These are phyloP conservation scores for Pelmatolapia mariae DNA, from an alignment of 2,113 vertebrate species.

Conservation along the genomic window DNA sequence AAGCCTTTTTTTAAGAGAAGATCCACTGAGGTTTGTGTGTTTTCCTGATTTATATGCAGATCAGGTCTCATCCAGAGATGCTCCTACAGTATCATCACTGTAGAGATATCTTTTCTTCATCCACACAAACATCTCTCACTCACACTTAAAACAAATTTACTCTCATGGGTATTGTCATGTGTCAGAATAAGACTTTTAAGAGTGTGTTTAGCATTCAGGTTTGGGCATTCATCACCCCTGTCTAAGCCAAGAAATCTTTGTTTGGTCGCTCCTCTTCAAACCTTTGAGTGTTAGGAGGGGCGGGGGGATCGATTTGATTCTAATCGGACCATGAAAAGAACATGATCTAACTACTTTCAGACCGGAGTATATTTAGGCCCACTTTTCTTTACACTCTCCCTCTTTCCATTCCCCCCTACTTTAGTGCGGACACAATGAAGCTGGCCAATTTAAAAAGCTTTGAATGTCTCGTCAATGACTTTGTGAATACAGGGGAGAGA, in stretches of 20 bases:
- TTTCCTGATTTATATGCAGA: conserved; percentile 42
- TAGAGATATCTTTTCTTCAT: conserved; percentile 52
- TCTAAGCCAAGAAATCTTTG: conserved; percentile 89
- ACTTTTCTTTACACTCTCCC: conserved; percentile 72
- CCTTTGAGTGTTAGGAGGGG: conserved; percentile 77
- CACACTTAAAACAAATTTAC: conserved; percentile 86
- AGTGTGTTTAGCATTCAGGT: conserved; percentile 99
- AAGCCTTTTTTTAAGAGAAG: neutral
- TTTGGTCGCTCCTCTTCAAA: conserved; percentile 90
- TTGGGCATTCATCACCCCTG: conserved; percentile 64
- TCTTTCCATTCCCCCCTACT: conserved; percentile 43
- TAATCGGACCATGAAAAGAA: conserved; percentile 99
- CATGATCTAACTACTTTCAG: conserved; percentile 99
- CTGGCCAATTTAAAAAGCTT: conserved; percentile 97
- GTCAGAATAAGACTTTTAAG: conserved; percentile 87
- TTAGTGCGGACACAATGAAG: conserved; percentile 83
- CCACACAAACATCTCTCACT: conserved; percentile 62
- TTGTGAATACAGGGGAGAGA: conserved; percentile 80
- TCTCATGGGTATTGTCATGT: conserved; percentile 84
- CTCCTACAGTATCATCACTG: conserved; percentile 13
- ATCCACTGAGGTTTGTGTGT: conserved; percentile 7
- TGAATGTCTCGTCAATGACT: conserved; percentile 99
- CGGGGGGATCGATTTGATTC: conserved; percentile 99
- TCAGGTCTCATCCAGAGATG: conserved; percentile 14
- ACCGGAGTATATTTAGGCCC: conserved; percentile 96